These are phyloP conservation scores for Axis porcinus DNA, from an alignment of 2,113 vertebrate genomes.

Conservation along the genomic window DNA sequence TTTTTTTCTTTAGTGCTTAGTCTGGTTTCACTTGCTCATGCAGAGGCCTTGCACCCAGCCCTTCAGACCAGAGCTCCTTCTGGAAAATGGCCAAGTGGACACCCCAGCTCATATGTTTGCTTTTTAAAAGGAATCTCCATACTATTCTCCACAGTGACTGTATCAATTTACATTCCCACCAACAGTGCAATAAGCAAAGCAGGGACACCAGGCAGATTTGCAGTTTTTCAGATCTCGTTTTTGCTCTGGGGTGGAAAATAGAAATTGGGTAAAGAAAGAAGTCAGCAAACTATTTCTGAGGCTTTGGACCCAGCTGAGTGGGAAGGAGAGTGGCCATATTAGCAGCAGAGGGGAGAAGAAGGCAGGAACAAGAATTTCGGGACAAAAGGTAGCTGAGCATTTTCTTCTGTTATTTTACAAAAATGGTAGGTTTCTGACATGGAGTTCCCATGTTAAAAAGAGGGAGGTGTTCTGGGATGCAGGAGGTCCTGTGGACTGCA, in stretches of 20 bases:
- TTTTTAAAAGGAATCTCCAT: neutral
- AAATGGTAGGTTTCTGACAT: neutral
- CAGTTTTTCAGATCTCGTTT: neutral
- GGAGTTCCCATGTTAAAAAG: neutral
- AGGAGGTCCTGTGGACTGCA: neutral
- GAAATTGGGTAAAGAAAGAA: neutral
- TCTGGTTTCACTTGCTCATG: neutral
- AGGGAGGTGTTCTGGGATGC: accelerated
- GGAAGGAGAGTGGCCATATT: neutral
- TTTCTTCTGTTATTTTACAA: neutral
- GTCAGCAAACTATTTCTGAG: neutral
- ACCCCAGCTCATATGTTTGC: neutral
- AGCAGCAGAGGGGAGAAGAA: neutral
- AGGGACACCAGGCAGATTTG: neutral
- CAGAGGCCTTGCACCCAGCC: neutral
- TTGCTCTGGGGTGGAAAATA: neutral
- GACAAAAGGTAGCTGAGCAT: neutral
- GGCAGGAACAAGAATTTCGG: neutral
- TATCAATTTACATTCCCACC: neutral
- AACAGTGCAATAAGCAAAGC: neutral
- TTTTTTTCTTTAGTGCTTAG: neutral
- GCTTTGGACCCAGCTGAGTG: neutral
- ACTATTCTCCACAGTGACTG: neutral
- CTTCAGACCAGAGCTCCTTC: neutral
- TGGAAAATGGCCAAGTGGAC: neutral